Evolutionary conservation across 2,888 invertebrate species (phyloP), one percentile per base, ranked within the genome.

Genomic region (Andrena dorsata): DNA sequence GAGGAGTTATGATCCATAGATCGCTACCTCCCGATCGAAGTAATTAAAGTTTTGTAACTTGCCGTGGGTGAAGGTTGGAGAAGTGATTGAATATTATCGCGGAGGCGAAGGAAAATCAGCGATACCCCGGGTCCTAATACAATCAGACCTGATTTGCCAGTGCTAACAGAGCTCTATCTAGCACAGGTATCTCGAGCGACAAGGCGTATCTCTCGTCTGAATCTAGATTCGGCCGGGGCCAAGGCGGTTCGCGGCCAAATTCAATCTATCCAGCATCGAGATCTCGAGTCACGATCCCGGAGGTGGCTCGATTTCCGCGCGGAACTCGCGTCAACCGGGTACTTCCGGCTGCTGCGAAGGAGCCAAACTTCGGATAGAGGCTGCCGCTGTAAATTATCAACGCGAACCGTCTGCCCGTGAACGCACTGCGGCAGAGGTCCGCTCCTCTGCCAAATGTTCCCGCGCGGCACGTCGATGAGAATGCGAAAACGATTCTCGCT

Each of bases 351-450:
- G 71, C 60, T 8, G n/a, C 51, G 51, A 30, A 49, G 60, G 7
- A 77, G 65, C 72, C 56, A 66, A 76, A 30, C 76, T 26, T 72
- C 83, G 71, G 60, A 47, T 8, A 16, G 76, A 28, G 53, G 68
- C 76, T 63, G 20, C 47, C 58, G 56, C 71, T 66, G 89, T 91
- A 89, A 91, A 89, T 91, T 88, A 90, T 89, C 87, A 83, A 77
- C 82, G 77, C 78, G 78, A 84, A 86, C 82, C 88, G 85, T 89
- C 80, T 83, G 77, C 70, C 65, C 77, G 81, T 72, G 87, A 90
- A 71, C 91, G 92, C 92, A 92, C 87, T 92, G 92, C 92, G 91
- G 90, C 91, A 90, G 83, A 83, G 78, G 87, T 69, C 78, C 79
- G 81, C 69, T 88, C 86, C 79, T 4, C 88, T 91, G 92, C 92